These are phyloP conservation scores for Eunapius fragilis DNA, from an alignment of 37 sponge, comb jelly and placozoan species.

Conservation along the genomic window DNA sequence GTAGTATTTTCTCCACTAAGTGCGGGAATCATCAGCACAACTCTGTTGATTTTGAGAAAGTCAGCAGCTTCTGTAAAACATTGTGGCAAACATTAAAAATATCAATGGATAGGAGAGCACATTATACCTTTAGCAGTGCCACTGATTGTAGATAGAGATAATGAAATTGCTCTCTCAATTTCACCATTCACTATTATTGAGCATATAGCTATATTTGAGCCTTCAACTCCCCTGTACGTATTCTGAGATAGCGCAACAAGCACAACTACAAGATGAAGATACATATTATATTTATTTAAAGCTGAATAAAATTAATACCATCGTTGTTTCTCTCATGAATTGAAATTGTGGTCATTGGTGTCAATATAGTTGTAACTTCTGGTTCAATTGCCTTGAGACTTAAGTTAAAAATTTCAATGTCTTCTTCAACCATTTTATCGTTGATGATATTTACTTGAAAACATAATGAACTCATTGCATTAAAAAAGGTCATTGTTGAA, in stretches of 20 bases:
- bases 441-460: neutral
- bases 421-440: neutral
- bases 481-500: neutral
- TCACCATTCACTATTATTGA: neutral
- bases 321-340: neutral
- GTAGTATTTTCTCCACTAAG: neutral
- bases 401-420: neutral
- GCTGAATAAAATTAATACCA: neutral
- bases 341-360: neutral
- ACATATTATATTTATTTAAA: neutral
- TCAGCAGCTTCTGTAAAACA: neutral
- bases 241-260: neutral
- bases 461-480: neutral
- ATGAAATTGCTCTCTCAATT: neutral
- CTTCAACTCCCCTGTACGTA: neutral
- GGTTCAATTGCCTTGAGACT: neutral
- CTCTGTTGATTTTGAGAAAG: neutral
- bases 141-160: neutral
- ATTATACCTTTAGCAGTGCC: neutral
- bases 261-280: neutral
- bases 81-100: neutral
- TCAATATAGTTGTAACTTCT: neutral
- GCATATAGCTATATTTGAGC: neutral
- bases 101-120: neutral
- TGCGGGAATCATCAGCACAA: neutral